phyloP scores from a whole-genome alignment of 2,113 vertebrate species.

The Cyphomyrus discorhynchus region DNA sequence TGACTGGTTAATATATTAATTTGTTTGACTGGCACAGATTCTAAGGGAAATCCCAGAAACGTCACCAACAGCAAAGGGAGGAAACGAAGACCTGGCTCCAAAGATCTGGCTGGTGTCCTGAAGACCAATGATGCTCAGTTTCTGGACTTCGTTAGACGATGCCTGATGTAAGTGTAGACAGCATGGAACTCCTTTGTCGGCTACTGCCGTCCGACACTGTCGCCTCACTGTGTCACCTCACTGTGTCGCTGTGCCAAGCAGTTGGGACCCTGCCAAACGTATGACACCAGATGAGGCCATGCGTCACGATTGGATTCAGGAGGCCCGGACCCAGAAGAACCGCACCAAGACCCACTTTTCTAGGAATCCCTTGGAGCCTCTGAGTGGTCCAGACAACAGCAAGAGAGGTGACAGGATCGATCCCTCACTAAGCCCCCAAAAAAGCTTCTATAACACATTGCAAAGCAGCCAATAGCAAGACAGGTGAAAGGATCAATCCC shows the following conservation, averaged over 20 bases:
- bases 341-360: conserved; percentile 49
- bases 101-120: conserved; percentile 71
- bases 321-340: conserved; percentile 60
- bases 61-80: conserved; percentile 81
- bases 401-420: not conserved
- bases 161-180: conserved; percentile 65
- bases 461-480: too few species aligned
- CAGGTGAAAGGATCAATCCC: too few species aligned
- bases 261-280: conserved; percentile 81
- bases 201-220: not conserved
- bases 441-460: too few species aligned
- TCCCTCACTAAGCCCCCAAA: too few species aligned
- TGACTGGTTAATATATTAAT: not conserved
- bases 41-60: conserved; percentile 79
- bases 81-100: conserved; percentile 75
- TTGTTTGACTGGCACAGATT: conserved; percentile 60
- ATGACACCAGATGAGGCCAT: conserved; percentile 84
- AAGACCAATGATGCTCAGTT: conserved; percentile 76
- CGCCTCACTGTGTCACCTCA: not conserved
- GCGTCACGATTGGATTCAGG: conserved; percentile 80
- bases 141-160: conserved; percentile 79
- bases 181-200: not conserved
- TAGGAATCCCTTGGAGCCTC: conserved; percentile 50
- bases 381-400: conserved; percentile 42
- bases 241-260: conserved; percentile 42